Percentiles rank a stretch among this genome's conserved stretches.
phyloP scores from a whole-genome alignment of 2,113 vertebrate genomes.

The Atlantisia rogersi region DNA sequence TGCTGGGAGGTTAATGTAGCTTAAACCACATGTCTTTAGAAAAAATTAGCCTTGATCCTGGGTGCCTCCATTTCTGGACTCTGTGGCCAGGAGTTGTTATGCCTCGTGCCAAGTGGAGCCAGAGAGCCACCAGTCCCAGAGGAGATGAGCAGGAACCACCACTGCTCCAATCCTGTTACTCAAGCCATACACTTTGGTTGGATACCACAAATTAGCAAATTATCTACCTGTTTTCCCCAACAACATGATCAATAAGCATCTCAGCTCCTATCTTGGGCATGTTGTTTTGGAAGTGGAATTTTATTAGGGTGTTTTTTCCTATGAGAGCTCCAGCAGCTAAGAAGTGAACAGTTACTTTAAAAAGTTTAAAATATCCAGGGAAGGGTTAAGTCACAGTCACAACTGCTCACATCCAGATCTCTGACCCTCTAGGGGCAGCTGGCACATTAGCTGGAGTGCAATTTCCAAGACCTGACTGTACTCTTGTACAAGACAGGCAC shows the following conservation, averaged over 20 bases:
- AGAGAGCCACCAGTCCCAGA: background rate
- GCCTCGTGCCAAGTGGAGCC: rapidly evolving
- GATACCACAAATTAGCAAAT: background rate
- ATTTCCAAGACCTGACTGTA: background rate
- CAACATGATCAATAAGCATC: background rate
- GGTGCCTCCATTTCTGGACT: background rate
- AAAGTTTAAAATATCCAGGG: background rate
- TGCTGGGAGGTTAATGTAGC: background rate
- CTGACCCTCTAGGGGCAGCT: background rate
- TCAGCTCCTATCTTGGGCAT: background rate
- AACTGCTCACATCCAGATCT: background rate
- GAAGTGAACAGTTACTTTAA: background rate
- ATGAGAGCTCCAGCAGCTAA: background rate
- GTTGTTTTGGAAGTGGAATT: background rate
- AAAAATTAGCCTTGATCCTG: background rate
- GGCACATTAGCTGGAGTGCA: background rate
- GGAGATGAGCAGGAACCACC: background rate
- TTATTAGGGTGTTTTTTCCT: background rate
- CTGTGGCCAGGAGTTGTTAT: background rate
- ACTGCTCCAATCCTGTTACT: background rate
- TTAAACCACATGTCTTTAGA: rapidly evolving
- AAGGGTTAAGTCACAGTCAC: background rate
- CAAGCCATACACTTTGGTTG: background rate
- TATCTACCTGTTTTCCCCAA: background rate
- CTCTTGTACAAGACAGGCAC: background rate